Conservation (phyloP, 2,888 invertebrate genomes). For the Eremobia ochroleuca region DNA sequence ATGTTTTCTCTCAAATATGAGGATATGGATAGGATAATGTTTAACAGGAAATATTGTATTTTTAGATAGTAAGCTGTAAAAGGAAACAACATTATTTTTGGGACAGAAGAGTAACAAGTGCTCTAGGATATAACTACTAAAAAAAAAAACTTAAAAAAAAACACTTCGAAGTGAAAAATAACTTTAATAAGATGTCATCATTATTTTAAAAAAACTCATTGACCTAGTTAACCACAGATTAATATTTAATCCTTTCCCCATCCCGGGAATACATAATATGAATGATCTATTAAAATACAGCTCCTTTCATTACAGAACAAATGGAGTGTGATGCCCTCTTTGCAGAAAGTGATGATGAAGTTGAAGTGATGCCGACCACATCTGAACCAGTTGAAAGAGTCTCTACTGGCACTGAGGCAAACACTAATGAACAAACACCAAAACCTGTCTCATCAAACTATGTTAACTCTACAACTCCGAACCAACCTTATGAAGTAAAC, state of each 20-base stretch:
- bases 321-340: constrained; percentile 93
- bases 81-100: background rate
- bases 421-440: constrained; percentile 71
- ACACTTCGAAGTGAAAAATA: too few relatives aligned
- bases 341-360: constrained; percentile 92
- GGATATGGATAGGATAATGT: constrained; percentile 6
- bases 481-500: constrained; percentile 80
- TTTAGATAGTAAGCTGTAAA: constrained; percentile 7
- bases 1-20: background rate
- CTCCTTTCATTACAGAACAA: constrained; percentile 86
- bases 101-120: background rate
- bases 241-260: background rate
- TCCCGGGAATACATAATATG: background rate
- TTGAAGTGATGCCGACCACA: constrained; percentile 84
- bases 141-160: background rate
- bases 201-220: background rate
- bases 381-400: constrained; percentile 69
- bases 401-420: constrained; percentile 59
- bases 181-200: background rate
- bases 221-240: background rate
- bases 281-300: constrained; percentile 3
- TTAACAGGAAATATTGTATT: constrained; percentile 5
- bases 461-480: constrained; percentile 83
- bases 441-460: constrained; percentile 83
- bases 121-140: background rate